Conservation (phyloP, 2,888 invertebrate species). For the Ichneumoninae sp. region DNA sequence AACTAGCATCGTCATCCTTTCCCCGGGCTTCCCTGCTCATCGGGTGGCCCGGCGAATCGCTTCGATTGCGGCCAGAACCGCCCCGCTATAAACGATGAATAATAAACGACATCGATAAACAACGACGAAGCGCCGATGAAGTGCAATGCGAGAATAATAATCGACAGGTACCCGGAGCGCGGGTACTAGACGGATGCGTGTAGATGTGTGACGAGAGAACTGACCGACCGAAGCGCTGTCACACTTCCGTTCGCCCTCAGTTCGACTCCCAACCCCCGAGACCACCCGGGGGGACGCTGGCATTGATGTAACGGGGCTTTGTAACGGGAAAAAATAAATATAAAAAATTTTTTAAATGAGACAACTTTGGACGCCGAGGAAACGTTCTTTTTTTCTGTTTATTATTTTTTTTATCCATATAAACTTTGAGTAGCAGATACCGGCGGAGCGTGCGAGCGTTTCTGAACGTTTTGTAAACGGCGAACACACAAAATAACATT, state of each 20-base stretch:
- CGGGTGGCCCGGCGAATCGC: constrained; percentile 45
- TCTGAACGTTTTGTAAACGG: not conserved
- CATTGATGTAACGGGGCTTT: constrained; percentile 11
- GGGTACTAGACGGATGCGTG: constrained; percentile 35
- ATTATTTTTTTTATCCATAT: not conserved
- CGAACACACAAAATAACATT: not conserved
- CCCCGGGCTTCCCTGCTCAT: constrained; percentile 38
- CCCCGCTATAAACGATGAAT: constrained; percentile 79
- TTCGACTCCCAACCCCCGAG: constrained; percentile 1
- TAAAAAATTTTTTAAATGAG: not conserved
- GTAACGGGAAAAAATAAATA: not conserved
- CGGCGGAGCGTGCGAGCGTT: not conserved
- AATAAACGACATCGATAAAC: constrained; percentile 79
- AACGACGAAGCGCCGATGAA: constrained; percentile 78
- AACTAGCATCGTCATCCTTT: constrained; percentile 62
- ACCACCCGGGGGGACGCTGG: not conserved
- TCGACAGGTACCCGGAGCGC: constrained; percentile 67
- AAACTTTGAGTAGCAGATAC: not conserved
- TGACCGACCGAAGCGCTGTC: constrained; percentile 41
- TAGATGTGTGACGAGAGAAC: constrained; percentile 48
- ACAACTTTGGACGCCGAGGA: not conserved
- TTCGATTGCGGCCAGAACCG: constrained; percentile 47
- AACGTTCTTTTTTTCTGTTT: not conserved
- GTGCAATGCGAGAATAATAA: constrained; percentile 78
- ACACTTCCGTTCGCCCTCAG: constrained; percentile 11